These are phyloP conservation scores for Cinclus cinclus DNA, from an alignment of 2,113 vertebrate genomes.

Conservation along the genomic window DNA sequence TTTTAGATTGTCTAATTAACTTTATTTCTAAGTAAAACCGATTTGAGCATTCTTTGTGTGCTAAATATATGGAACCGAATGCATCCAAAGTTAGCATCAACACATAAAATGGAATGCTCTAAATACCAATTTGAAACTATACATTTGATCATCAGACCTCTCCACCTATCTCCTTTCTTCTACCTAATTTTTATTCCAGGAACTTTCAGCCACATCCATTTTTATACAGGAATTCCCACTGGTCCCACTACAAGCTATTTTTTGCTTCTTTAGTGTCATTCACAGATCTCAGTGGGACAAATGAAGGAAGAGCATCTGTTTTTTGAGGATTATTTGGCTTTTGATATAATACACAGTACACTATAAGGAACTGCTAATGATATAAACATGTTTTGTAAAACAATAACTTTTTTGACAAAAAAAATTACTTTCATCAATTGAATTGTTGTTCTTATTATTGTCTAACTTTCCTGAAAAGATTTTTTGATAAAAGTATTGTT, in stretches of 20 bases:
- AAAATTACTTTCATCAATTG: background rate
- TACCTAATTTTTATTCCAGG: background rate
- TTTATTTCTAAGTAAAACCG: background rate
- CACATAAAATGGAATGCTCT: background rate
- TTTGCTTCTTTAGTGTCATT: background rate
- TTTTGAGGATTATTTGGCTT: background rate
- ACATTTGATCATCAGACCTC: background rate
- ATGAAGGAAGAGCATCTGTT: background rate
- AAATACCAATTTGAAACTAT: background rate
- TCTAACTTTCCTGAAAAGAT: background rate
- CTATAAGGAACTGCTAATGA: background rate
- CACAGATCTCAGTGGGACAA: background rate
- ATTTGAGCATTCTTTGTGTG: background rate
- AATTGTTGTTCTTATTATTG: background rate
- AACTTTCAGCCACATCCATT: background rate
- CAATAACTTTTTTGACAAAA: background rate
- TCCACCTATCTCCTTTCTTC: background rate
- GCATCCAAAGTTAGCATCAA: accelerated
- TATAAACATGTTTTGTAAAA: background rate
- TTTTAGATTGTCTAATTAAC: background rate
- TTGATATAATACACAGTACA: background rate
- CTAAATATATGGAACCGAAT: background rate
- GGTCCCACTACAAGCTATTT: background rate
- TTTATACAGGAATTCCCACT: background rate
- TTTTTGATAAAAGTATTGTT: background rate